These are phyloP conservation scores for Campoletis raptor DNA, from an alignment of 2,888 invertebrate species.

Conservation along the genomic window DNA sequence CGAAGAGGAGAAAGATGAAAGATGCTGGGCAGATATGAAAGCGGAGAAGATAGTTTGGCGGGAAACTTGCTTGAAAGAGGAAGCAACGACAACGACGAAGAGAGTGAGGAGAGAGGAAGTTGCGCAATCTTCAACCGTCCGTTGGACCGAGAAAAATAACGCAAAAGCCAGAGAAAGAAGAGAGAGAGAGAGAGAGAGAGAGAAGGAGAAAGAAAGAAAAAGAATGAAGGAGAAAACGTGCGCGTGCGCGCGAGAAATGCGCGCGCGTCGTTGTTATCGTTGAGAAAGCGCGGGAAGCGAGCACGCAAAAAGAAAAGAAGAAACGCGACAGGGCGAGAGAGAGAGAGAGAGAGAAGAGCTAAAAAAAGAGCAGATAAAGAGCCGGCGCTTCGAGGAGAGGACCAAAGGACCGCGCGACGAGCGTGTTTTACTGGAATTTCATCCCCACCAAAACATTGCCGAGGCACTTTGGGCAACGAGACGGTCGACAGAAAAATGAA, in stretches of 20 bases:
- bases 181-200: constrained; percentile 15
- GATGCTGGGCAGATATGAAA: constrained; percentile 53
- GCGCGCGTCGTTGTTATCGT: constrained; percentile 65
- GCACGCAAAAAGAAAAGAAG: constrained; percentile 44
- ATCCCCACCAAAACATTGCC: constrained; percentile 25
- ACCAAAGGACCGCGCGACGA: constrained; percentile 51
- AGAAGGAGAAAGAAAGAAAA: constrained; percentile 40
- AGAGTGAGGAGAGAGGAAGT: constrained; percentile 72
- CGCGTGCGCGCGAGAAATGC: constrained; percentile 50
- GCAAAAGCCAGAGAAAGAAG: constrained; percentile 19
- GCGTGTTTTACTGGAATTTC: constrained; percentile 62
- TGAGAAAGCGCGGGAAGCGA: constrained; percentile 66
- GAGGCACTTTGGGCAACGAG: constrained; percentile 21
- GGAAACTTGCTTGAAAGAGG: constrained; percentile 62
- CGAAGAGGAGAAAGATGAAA: constrained; percentile 68
- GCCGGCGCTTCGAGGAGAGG: constrained; percentile 60
- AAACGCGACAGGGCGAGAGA: constrained; percentile 10
- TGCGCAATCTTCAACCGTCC: constrained; percentile 78
- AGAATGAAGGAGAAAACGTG: constrained; percentile 34
- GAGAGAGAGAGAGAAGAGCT: constrained; percentile 21
- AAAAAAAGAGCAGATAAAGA: constrained; percentile 39
- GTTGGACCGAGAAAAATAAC: constrained; percentile 66
- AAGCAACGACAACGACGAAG: constrained; percentile 61
- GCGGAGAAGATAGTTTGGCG: constrained; percentile 60
- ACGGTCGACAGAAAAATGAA: constrained; percentile 14